Percentiles rank a stretch among this genome's conserved stretches.
These are phyloP conservation scores for Ylistrum balloti DNA, from an alignment of 1,140 invertebrate species.

Conservation along the genomic window DNA sequence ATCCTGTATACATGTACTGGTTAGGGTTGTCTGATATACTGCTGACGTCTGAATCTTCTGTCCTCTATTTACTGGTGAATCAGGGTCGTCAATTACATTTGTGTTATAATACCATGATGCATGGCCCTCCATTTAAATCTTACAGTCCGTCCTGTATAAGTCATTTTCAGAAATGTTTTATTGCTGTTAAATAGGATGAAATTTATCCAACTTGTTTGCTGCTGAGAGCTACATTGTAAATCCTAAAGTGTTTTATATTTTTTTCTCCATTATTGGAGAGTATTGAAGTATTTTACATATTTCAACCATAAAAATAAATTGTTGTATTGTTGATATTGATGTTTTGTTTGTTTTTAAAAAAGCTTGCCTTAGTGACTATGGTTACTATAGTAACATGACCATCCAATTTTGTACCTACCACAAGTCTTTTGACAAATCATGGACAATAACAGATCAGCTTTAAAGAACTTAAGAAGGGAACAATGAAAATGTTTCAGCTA, in stretches of 20 bases:
- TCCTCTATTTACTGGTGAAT: neutral
- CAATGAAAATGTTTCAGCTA: too few relatives aligned
- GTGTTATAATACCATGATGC: neutral
- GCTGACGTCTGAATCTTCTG: too few relatives aligned
- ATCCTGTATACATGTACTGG: too few relatives aligned
- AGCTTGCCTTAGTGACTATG: too few relatives aligned
- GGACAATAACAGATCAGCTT: too few relatives aligned
- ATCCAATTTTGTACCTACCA: too few relatives aligned
- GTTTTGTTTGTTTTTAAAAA: too few relatives aligned
- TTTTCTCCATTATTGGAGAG: slow-evolving; percentile 5
- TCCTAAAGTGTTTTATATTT: neutral
- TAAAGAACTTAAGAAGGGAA: too few relatives aligned
- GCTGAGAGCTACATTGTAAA: neutral
- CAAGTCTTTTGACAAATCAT: too few relatives aligned
- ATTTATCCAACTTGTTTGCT: neutral
- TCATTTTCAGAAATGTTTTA: neutral
- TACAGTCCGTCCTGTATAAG: neutral
- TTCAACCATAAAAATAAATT: neutral
- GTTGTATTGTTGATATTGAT: slow-evolving; percentile 32
- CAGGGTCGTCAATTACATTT: neutral
- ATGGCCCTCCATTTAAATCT: neutral
- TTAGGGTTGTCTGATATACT: too few relatives aligned
- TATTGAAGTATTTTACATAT: slow-evolving; percentile 11
- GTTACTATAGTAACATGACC: too few relatives aligned
- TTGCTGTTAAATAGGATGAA: neutral